Evolutionary conservation across 2,797 vertebrate genomes (phyloP).

Genomic region (Etheostoma nigrum): DNA sequence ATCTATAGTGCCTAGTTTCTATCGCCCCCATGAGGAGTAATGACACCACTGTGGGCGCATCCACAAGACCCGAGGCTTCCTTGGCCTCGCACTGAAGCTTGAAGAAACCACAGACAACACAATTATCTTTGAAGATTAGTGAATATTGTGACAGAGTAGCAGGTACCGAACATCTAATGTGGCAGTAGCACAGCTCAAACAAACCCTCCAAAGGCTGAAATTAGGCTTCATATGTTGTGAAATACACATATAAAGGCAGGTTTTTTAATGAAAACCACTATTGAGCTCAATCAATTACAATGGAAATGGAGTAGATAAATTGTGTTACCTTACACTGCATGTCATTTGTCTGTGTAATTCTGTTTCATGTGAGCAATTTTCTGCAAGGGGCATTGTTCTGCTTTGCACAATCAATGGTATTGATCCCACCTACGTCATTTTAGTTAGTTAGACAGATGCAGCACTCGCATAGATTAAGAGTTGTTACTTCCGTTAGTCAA

Average conservation of each 20-base stretch:
- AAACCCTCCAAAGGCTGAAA: slow-evolving; percentile 1
- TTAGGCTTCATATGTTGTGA: neutral
- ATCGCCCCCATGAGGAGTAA: no score
- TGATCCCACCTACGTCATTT: neutral
- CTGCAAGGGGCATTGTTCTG: neutral
- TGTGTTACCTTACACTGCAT: neutral
- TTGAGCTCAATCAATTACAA: neutral
- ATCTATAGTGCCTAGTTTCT: no score
- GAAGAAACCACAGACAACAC: slow-evolving; percentile 1
- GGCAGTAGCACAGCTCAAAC: neutral
- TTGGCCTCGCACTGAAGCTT: slow-evolving; percentile 9
- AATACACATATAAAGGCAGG: neutral
- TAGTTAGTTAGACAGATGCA: neutral
- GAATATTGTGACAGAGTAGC: slow-evolving; percentile 29
- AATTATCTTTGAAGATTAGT: slow-evolving; percentile 11
- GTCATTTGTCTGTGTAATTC: neutral
- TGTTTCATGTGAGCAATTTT: neutral
- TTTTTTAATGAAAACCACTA: slow-evolving; percentile 1
- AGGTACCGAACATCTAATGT: neutral
- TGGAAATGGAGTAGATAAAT: neutral
- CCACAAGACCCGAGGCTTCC: no score
- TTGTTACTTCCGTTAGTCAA: neutral
- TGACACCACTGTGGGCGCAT: no score
- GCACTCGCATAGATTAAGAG: neutral
- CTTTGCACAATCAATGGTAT: neutral